A percentile compares a stretch with the other conserved stretches of the same genome.
phyloP scores from a whole-genome alignment of 2,113 vertebrate species.

The Anser cygnoides region DNA sequence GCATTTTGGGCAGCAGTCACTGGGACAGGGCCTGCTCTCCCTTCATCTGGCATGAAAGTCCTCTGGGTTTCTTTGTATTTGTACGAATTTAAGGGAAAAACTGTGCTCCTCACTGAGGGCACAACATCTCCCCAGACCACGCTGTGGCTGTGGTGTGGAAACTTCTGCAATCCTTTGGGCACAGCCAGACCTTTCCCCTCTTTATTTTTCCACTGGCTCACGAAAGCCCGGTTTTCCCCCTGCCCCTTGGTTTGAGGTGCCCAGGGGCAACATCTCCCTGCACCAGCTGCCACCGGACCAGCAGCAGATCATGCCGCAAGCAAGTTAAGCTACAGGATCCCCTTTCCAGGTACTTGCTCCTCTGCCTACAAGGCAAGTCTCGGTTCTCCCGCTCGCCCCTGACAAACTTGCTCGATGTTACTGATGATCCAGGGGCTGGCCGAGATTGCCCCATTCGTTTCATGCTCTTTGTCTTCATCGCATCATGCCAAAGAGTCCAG shows the following conservation, averaged over 20 bases:
- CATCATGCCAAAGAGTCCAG: slow-evolving; percentile 52
- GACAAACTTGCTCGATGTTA: background rate
- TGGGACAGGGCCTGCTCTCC: background rate
- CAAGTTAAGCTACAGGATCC: background rate
- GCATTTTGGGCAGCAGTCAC: background rate
- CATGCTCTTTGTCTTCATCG: slow-evolving; percentile 6
- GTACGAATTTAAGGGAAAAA: background rate
- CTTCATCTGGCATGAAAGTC: background rate
- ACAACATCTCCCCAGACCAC: background rate
- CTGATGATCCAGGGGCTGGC: background rate
- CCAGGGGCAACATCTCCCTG: background rate
- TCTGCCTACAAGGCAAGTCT: background rate
- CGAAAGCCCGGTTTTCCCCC: background rate
- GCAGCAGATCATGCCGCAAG: background rate
- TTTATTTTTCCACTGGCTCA: background rate
- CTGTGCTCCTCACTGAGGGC: accelerated
- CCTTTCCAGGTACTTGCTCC: background rate
- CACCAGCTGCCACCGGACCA: background rate
- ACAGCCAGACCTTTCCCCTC: background rate
- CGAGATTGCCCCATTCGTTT: background rate
- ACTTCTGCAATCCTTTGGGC: background rate
- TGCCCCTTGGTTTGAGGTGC: background rate
- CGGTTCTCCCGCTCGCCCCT: background rate
- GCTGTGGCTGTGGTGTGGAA: background rate
- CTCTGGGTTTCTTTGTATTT: background rate